A percentile compares a stretch with the other conserved stretches of the same genome.
Conservation (phyloP, 2,797 vertebrate species). For the Natrix natrix region DNA sequence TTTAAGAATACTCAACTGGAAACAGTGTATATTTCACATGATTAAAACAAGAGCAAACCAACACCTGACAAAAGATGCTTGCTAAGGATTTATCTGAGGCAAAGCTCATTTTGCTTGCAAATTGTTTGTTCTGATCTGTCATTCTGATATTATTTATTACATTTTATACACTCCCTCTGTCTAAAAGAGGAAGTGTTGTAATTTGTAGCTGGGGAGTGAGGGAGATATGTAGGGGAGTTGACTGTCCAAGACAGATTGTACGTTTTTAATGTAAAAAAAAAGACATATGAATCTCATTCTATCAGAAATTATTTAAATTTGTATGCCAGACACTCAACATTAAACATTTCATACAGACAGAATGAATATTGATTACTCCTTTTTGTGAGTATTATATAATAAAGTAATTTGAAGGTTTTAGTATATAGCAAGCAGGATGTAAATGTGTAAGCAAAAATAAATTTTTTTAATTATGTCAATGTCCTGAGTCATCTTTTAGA, state of each 20-base stretch:
- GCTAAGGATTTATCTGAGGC: neutral
- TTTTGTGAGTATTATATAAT: neutral
- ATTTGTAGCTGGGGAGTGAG: neutral
- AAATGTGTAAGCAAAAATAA: neutral
- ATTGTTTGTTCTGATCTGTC: neutral
- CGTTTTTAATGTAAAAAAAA: neutral
- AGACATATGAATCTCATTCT: neutral
- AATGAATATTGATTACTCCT: neutral
- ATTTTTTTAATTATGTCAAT: slow-evolving; percentile 14
- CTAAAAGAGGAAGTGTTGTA: neutral
- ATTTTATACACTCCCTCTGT: neutral
- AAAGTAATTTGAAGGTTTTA: neutral
- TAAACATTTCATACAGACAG: neutral
- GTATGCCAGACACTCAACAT: neutral
- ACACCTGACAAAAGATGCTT: neutral
- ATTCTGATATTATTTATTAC: neutral
- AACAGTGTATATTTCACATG: neutral
- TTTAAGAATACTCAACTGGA: neutral
- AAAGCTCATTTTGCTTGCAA: neutral
- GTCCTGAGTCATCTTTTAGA: slow-evolving; percentile 29
- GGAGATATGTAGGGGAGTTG: neutral
- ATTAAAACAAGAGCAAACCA: neutral
- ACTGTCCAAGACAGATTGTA: neutral
- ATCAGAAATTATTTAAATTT: neutral
- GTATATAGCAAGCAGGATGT: neutral